Base-by-base conservation (phyloP, 2,888 invertebrate species). In the Megamerina dolium region DNA sequence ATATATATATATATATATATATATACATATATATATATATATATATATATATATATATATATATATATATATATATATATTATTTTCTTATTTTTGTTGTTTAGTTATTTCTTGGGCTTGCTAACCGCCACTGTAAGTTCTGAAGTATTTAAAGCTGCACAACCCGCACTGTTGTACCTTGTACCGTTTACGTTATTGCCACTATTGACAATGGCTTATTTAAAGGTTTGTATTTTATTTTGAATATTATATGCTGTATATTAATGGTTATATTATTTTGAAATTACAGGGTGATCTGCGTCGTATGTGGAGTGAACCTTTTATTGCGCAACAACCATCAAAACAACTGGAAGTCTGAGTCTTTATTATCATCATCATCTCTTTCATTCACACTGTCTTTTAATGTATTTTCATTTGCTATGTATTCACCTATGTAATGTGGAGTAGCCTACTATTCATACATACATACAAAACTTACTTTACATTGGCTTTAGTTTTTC, bases 221-320 rank as follows among this genome's bases (percentile, higher is more conserved):
- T 96, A 57, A 95, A 94, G 83, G 94, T 93, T 73, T 62, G 61
- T 56, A 19, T 37, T 21, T 31, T 19, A 23, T 10, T 13, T 5
- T 10, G 23, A 26, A 37, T 5, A 18, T 4, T 34, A 19, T 34
- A 3, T 34, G 34, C 17, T 18, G 19, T 18, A 12, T 12, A 18
- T 13, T 17, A 23, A 21, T 36, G 5, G n/a, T 12, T 42, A 23
- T 4, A 35, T 20, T 4, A 9, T 29, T 32, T n/a, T 8, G 20
- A 27, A 27, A 17, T 45, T 70, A 6, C 74, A 95, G 94, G 95
- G 96, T 54, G 96, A 96, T 76, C 77, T 96, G 60, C 78, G 93
- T 68, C 81, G 94, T 62, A 96, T 96, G 95, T 96, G 96, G 96
- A 91, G 90, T 65, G 95, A 93, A 74, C 92, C 92, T 54, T 93